A percentile compares a stretch with the other conserved stretches of the same genome.
phyloP scores from a whole-genome alignment of 2,113 vertebrate genomes.

The Ibidorhyncha struthersii region DNA sequence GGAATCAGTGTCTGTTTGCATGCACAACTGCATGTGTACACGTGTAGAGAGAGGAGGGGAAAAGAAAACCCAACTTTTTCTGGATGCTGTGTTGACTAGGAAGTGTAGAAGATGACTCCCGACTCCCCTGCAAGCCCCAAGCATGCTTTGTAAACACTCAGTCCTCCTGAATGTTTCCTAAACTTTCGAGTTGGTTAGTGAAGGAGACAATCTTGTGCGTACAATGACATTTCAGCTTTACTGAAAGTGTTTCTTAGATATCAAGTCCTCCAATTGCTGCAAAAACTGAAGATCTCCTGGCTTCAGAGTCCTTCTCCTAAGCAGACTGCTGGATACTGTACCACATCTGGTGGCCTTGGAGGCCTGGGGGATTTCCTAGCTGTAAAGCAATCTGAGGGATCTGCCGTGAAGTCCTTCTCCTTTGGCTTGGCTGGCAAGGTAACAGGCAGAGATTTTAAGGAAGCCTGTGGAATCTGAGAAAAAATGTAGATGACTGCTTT shows the following conservation, averaged over 20 bases:
- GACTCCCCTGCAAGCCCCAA: background rate
- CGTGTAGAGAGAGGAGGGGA: background rate
- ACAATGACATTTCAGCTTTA: background rate
- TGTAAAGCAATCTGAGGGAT: background rate
- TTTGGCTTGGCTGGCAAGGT: background rate
- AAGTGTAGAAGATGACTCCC: too few relatives aligned
- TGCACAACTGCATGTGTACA: background rate
- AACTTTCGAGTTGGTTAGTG: background rate
- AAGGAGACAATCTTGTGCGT: too few relatives aligned
- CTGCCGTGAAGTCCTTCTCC: background rate
- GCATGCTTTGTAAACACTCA: background rate
- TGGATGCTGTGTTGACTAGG: background rate
- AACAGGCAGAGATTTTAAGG: background rate
- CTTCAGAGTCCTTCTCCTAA: background rate
- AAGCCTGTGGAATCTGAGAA: background rate
- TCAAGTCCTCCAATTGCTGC: background rate
- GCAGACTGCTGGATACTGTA: background rate
- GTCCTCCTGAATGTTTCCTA: background rate
- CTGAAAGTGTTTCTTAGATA: background rate
- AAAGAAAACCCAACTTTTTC: background rate
- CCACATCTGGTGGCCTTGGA: background rate
- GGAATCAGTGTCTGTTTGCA: background rate
- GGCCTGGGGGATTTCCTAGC: background rate
- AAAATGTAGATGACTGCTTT: background rate
- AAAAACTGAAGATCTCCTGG: accelerated